Conservation (phyloP, 2,797 vertebrate genomes). For the Bryconaethiops microstoma region DNA sequence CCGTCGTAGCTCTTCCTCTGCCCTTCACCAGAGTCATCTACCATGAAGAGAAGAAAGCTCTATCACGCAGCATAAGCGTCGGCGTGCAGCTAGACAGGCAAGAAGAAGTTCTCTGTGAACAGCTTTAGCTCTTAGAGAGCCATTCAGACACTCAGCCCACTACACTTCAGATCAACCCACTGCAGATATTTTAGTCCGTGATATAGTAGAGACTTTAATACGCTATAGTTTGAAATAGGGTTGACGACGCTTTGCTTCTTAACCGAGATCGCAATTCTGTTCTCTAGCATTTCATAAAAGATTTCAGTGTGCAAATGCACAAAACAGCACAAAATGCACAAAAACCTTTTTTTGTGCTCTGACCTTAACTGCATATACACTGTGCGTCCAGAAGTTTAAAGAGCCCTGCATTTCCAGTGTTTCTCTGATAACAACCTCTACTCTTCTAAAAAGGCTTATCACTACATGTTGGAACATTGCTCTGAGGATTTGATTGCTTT, state of each 20-base stretch:
- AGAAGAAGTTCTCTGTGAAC: slow-evolving; percentile 7
- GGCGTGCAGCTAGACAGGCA: slow-evolving; percentile 1
- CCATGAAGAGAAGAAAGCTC: background rate
- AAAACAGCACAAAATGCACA: background rate
- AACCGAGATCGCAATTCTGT: background rate
- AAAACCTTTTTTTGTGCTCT: background rate
- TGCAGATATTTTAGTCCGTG: background rate
- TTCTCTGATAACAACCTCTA: background rate
- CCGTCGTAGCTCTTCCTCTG: slow-evolving; percentile 16
- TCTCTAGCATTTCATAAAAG: background rate
- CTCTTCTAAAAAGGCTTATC: background rate
- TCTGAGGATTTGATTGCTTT: background rate
- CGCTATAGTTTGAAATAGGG: background rate
- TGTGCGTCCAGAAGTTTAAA: no score
- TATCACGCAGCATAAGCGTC: background rate
- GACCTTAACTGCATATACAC: no score
- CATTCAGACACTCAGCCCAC: background rate
- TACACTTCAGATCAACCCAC: slow-evolving; percentile 26
- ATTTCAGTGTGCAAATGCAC: background rate
- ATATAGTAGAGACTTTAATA: background rate
- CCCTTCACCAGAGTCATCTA: background rate
- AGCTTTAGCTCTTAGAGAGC: slow-evolving; percentile 4
- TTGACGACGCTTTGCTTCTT: background rate
- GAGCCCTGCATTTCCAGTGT: no score
- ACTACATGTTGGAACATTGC: background rate